Conservation (phyloP, 1,140 invertebrate genomes). For the Phymastichus coffea region DNA sequence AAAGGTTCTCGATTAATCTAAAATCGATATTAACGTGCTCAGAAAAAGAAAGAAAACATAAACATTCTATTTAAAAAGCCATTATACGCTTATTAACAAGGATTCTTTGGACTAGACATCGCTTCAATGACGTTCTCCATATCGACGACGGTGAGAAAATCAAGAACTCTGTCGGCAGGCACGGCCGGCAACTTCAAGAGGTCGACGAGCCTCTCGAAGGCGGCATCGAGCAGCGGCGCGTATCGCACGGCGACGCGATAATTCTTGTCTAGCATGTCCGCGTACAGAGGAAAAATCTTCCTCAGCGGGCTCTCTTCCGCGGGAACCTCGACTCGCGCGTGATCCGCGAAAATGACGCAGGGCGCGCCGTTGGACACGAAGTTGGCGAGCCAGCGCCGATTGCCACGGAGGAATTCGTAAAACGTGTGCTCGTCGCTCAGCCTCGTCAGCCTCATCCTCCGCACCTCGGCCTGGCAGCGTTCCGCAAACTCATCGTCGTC, state of each 20-base stretch:
- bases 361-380: background rate
- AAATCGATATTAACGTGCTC: too few relatives aligned
- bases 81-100: too few relatives aligned
- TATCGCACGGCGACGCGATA: background rate
- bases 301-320: too few relatives aligned
- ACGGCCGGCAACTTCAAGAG: background rate
- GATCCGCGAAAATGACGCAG: background rate
- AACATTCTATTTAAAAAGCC: too few relatives aligned
- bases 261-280: conserved; percentile 1
- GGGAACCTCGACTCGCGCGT: too few relatives aligned
- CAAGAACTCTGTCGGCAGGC: background rate
- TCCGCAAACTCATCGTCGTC: background rate
- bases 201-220: background rate
- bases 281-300: background rate
- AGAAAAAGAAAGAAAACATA: too few relatives aligned
- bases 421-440: background rate
- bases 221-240: background rate
- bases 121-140: background rate
- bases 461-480: background rate
- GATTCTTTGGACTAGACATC: background rate
- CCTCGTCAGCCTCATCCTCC: background rate
- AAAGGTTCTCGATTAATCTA: too few relatives aligned
- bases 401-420: background rate
- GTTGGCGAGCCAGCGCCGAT: background rate
- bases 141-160: background rate